phyloP scores from a whole-genome alignment of 1,140 invertebrate genomes.

The Aphidius gifuensis region DNA sequence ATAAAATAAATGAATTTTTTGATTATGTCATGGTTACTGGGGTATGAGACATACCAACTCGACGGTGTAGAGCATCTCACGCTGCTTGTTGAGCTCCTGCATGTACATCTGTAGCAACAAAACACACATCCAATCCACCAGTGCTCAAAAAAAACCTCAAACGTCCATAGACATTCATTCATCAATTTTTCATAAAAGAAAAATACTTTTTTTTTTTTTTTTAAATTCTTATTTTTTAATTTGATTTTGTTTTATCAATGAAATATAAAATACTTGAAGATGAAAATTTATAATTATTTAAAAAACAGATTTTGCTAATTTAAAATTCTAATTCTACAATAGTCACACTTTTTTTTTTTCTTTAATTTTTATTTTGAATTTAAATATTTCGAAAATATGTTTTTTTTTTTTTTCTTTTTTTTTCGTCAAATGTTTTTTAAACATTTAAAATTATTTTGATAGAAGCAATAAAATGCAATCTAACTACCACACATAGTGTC shows the following conservation, averaged over 20 bases:
- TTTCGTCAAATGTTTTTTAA: too few species aligned
- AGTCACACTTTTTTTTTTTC: too few species aligned
- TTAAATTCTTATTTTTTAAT: too few species aligned
- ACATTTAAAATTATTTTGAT: too few species aligned
- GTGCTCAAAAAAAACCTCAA: slow-evolving; percentile 48
- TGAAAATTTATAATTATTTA: too few species aligned
- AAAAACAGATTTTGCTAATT: too few species aligned
- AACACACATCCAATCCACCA: slow-evolving; percentile 56
- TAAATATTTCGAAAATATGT: too few species aligned
- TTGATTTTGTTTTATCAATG: too few species aligned
- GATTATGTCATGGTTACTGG: slow-evolving; percentile 19
- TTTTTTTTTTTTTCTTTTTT: too few species aligned
- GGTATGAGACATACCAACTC: slow-evolving; percentile 72
- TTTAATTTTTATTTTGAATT: too few species aligned
- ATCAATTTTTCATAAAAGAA: slow-evolving; percentile 16
- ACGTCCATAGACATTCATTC: slow-evolving; percentile 12
- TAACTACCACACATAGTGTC: slow-evolving; percentile 19
- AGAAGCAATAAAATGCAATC: slow-evolving; percentile 23
- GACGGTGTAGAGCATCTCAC: slow-evolving; percentile 79
- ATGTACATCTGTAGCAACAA: slow-evolving; percentile 72
- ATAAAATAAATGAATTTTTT: slow-evolving; percentile 7
- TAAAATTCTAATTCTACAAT: too few species aligned
- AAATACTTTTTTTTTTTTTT: slow-evolving; percentile 14
- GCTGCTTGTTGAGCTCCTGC: slow-evolving; percentile 84
- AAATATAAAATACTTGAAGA: too few species aligned